Evolutionary conservation across 2,797 vertebrate genomes (phyloP).

Genomic region (Syngnathus rostellatus): DNA sequence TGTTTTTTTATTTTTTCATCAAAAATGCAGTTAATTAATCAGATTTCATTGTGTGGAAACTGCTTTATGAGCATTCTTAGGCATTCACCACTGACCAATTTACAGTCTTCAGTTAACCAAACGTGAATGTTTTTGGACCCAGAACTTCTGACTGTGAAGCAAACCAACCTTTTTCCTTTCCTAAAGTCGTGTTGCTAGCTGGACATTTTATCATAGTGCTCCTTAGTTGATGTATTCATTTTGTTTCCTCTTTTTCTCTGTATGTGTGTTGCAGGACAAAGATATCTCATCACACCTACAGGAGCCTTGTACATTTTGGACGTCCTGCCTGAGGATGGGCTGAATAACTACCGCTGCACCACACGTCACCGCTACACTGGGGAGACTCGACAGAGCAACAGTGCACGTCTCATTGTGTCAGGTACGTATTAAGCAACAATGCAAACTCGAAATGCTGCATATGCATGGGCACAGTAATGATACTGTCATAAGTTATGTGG

Average conservation of each 20-base stretch:
- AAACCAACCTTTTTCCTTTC: no score
- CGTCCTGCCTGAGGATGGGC: conserved; percentile 95
- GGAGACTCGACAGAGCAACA: conserved; percentile 97
- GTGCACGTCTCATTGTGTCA: conserved; percentile 93
- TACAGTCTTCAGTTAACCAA: no score
- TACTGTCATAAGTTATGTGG: no score
- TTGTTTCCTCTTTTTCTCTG: not conserved
- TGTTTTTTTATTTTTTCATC: no score
- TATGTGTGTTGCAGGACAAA: conserved; percentile 80
- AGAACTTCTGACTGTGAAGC: no score
- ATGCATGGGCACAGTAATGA: no score
- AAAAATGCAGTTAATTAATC: no score
- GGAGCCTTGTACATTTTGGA: conserved; percentile 99
- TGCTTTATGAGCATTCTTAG: no score
- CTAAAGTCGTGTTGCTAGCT: no score
- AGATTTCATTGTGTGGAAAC: no score
- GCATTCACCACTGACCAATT: no score
- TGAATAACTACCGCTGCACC: conserved; percentile 98
- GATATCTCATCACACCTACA: conserved; percentile 98
- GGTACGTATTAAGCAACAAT: conserved; percentile 59
- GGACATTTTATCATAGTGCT: not conserved
- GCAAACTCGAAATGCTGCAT: not conserved
- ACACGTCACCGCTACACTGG: conserved; percentile 96
- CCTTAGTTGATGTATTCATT: not conserved
- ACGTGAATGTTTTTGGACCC: no score